phyloP scores from a whole-genome alignment of 2,888 invertebrate genomes.

The Philonicus albiceps region DNA sequence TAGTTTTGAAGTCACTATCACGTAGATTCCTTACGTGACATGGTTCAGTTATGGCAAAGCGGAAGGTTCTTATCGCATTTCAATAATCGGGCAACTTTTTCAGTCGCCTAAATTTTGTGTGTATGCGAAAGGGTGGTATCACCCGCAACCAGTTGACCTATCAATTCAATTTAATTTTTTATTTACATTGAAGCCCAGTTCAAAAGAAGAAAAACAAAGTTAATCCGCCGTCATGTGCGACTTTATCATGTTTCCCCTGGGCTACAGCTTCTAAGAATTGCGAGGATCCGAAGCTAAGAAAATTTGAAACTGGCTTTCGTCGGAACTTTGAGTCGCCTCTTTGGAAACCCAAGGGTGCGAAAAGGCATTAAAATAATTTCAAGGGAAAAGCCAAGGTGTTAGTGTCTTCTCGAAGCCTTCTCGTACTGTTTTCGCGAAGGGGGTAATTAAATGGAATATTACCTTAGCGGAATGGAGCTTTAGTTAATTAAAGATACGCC shows the following conservation, averaged over 20 bases:
- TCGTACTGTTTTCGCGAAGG: not conserved
- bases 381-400: not conserved
- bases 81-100: conserved; percentile 1
- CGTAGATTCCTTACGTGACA: conserved; percentile 20
- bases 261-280: not conserved
- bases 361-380: not conserved
- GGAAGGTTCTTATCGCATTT: not conserved
- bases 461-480: not conserved
- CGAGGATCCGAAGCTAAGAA: not conserved
- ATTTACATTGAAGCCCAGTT: not conserved
- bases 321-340: not conserved
- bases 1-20: conserved; percentile 10
- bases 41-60: not conserved
- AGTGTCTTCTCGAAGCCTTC: not conserved
- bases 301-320: not conserved
- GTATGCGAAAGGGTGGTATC: not conserved
- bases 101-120: not conserved
- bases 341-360: not conserved
- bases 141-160: not conserved
- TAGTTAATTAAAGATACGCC: not conserved
- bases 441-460: not conserved
- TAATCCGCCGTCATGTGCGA: not conserved
- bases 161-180: not conserved
- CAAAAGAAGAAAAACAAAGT: not conserved
- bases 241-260: not conserved